Base-by-base conservation (phyloP, 2,113 vertebrate genomes). In the Ammodytes marinus region DNA sequence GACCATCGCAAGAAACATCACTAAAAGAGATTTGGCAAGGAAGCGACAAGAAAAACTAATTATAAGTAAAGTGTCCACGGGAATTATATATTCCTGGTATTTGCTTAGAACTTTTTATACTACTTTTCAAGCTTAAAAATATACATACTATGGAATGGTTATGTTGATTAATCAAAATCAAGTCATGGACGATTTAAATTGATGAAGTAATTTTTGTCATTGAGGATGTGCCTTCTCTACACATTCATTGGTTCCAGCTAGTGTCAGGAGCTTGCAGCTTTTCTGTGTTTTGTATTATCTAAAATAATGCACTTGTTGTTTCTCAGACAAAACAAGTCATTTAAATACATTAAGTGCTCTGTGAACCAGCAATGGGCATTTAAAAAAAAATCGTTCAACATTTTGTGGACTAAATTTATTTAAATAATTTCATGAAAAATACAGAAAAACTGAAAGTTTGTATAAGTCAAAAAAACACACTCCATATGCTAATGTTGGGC, bases 1-100 rank as follows among this genome's bases (percentile, higher is more conserved):
- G 74, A 84, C 84, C 69, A 80, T 77, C 17, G 5, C 65, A 4
- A 40, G 63, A 55, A 75, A 59, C 78, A 76, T 45, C 66, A 80
- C 69, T 74, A 35, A 71, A 50, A 64, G 47, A 59, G 63, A 61
- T 71, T 67, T 61, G 46, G 27, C 49, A 61, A 42, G 43, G 54
- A 74, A 58, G 59, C 0, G 0, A 53, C 45, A 4, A 49, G 55
- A 67, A 46, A 61, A 59, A 52, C 42, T 63, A 80, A 83, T 40
- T 8, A 14, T 14, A 39, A 15, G 11, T 10, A 53, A 59, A 53
- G 40, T 35, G 19, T 69, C 63, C 39, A 45, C n/a, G 8, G 9
- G 13, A 11, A 42, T n/a, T 4, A 53, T 40, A 47, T 37, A 46
- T 66, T 59, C 8, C 11, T 27, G 1, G 4, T 66, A n/a, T 8